A percentile compares a stretch with the other conserved stretches of the same genome.
Conservation (phyloP, 1,140 invertebrate species). For the Leptinotarsa texana region DNA sequence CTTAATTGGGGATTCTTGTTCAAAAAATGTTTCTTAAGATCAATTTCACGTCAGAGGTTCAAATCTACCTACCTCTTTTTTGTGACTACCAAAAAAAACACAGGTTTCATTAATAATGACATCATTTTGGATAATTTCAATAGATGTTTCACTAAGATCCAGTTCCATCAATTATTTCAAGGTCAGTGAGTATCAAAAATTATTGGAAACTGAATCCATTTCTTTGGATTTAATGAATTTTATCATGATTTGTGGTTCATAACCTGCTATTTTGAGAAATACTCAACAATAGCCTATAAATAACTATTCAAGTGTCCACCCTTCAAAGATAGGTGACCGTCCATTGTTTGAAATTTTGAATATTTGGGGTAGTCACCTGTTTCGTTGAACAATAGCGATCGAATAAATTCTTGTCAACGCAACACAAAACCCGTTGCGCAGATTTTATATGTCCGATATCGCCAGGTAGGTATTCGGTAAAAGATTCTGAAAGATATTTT, state of each 20-base stretch:
- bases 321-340: slow-evolving; percentile 17
- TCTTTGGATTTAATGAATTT: slow-evolving; percentile 1
- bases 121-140: not conserved
- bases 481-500: slow-evolving; percentile 15
- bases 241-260: not conserved
- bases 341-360: slow-evolving; percentile 27
- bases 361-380: slow-evolving; percentile 23
- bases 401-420: slow-evolving; percentile 23
- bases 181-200: not conserved
- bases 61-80: too few relatives aligned
- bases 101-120: too few relatives aligned
- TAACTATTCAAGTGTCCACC: slow-evolving; percentile 17
- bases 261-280: slow-evolving; percentile 20
- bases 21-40: too few relatives aligned
- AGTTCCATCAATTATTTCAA: not conserved
- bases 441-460: slow-evolving; percentile 22
- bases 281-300: slow-evolving; percentile 18
- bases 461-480: slow-evolving; percentile 14
- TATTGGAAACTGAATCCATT: not conserved
- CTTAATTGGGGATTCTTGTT: too few relatives aligned
- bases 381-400: slow-evolving; percentile 17
- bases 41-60: too few relatives aligned
- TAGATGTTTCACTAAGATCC: not conserved
- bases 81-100: too few relatives aligned
- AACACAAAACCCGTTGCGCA: slow-evolving; percentile 8